Base-by-base conservation (phyloP, 2,797 vertebrate species). In the Muscicapa striata region DNA sequence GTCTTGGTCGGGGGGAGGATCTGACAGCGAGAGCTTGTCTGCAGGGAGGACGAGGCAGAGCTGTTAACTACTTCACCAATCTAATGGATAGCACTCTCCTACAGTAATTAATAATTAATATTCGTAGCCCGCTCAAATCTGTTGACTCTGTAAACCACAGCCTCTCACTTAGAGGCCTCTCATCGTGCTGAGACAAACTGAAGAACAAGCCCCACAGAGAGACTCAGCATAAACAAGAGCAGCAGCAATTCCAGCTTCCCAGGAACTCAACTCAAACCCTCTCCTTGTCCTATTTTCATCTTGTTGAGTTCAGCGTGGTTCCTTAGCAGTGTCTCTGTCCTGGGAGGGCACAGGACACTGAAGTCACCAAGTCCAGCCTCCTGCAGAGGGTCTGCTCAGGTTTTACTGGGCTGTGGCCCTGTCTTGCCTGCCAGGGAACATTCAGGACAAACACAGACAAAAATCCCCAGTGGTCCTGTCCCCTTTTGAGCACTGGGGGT, bases 61-160 rank as follows among this genome's bases (percentile, higher is more conserved):
- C 82, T 96, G 94, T 96, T 97, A 97, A 97, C 94, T 86, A 83
- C 96, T 94, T 92, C 92, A 77, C 85, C 91, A 90, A 94, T 87
- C 92, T 91, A 77, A 91, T 45, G 82, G 80, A 74, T 91, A 83
- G 93, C 87, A 30, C 91, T 95, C 93, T 95, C 93, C 88, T 91
- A 38, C 80, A 76, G 85, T 92, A 95, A 97, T 96, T 97, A 97
- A 97, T 97, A 96, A 96, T 96, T 97, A 95, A 96, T 94, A 96
- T 86, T 88, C 18, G 29, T 48, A 92, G 87, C 59, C 90, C 73
- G 81, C 93, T 95, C 83, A 82, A 88, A 94, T 93, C 93, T 93
- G 87, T 96, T 93, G 95, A 96, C 83, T 91, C 94, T 73, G 88
- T 90, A 94, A 95, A 93, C 64, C 24, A 7, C 89, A 95, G 89